A percentile compares a stretch with the other conserved stretches of the same genome.
phyloP scores from a whole-genome alignment of 2,113 vertebrate species.

The Pogona vitticeps region DNA sequence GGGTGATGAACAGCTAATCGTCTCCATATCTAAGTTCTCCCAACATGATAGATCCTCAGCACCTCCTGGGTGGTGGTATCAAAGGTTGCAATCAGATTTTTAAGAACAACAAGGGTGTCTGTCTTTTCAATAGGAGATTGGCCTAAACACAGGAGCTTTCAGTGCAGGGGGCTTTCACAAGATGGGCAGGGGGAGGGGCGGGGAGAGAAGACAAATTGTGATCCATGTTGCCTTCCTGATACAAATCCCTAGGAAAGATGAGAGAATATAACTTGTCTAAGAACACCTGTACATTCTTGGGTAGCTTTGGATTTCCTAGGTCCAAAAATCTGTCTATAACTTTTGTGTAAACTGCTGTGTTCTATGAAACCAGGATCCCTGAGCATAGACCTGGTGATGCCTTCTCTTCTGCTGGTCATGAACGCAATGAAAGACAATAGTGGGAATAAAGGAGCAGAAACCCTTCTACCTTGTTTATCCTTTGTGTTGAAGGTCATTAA shows the following conservation, averaged over 20 bases:
- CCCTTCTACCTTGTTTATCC: neutral
- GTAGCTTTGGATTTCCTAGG: too few relatives aligned
- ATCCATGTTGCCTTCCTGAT: too few relatives aligned
- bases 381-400: neutral
- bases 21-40: neutral
- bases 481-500: neutral
- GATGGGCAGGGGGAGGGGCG: too few relatives aligned
- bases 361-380: neutral
- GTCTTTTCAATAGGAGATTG: neutral
- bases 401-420: neutral
- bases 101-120: neutral
- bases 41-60: neutral
- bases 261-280: neutral
- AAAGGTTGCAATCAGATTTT: neutral
- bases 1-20: constrained; percentile 13
- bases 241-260: neutral
- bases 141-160: neutral
- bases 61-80: neutral
- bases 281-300: neutral
- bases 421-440: neutral
- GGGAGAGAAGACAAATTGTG: too few relatives aligned
- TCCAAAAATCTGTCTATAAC: neutral
- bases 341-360: neutral
- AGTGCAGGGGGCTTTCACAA: neutral
- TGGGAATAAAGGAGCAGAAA: too few relatives aligned